Conservation (phyloP, 2,113 vertebrate species). For the Misgurnus mizolepis region DNA sequence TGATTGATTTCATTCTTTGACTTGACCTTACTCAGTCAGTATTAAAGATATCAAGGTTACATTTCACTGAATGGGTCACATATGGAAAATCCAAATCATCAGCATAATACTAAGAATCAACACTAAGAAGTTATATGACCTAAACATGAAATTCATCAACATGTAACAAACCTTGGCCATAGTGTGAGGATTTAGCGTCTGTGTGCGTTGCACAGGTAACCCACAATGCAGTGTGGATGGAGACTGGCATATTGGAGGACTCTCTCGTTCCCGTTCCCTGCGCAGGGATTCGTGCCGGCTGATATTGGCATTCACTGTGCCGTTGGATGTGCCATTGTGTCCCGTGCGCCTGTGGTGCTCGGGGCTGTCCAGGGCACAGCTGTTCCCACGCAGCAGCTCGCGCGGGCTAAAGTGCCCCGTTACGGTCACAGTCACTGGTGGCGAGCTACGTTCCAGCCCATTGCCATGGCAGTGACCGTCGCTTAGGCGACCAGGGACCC, state of each 20-base stretch:
- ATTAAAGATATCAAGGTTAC: too few relatives aligned
- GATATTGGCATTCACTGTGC: constrained; percentile 86
- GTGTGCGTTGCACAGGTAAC: constrained; percentile 76
- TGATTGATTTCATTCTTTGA: too few relatives aligned
- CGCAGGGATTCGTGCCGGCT: constrained; percentile 91
- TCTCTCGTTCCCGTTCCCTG: constrained; percentile 76
- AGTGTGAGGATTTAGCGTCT: constrained; percentile 85
- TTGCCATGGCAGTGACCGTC: constrained; percentile 83
- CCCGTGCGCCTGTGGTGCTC: constrained; percentile 77
- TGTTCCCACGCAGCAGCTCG: constrained; percentile 84
- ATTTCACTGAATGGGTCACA: too few relatives aligned
- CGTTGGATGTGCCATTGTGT: constrained; percentile 58
- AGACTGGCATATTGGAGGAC: constrained; percentile 90
- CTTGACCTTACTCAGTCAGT: too few relatives aligned
- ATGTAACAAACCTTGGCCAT: constrained; percentile 85
- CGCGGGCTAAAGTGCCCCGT: constrained; percentile 88
- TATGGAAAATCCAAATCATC: too few relatives aligned
- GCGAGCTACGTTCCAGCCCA: constrained; percentile 85
- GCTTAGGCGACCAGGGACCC: constrained; percentile 84
- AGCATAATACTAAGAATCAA: too few relatives aligned
- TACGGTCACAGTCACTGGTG: constrained; percentile 81
- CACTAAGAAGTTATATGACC: too few relatives aligned
- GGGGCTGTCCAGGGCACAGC: constrained; percentile 84
- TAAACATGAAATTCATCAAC: background rate
- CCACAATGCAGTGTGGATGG: constrained; percentile 89